A percentile compares a stretch with the other conserved stretches of the same genome.
Conservation (phyloP, 2,797 vertebrate species). For the Parambassis ranga region DNA sequence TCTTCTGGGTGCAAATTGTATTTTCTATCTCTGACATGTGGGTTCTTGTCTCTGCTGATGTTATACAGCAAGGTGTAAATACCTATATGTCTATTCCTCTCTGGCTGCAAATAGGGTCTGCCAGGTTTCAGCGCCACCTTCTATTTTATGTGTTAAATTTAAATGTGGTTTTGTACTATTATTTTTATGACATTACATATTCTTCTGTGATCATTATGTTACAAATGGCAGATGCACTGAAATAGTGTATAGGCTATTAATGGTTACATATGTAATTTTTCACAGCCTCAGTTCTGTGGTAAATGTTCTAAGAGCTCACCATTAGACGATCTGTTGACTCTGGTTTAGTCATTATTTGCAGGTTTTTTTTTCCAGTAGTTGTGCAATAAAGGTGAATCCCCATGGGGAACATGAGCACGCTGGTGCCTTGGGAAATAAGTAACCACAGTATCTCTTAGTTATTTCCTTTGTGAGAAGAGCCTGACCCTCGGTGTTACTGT, state of each 20-base stretch:
- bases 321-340: constrained; percentile 7
- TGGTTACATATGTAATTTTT: not conserved
- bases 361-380: constrained; percentile 25
- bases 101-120: no score
- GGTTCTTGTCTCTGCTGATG: no score
- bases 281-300: constrained; percentile 1
- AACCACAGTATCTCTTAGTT: constrained; percentile 36
- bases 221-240: not conserved
- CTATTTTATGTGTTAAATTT: no score
- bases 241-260: constrained; percentile 5
- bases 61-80: no score
- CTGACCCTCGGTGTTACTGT: constrained; percentile 5
- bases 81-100: no score
- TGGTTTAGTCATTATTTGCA: constrained; percentile 40
- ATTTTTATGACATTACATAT: no score
- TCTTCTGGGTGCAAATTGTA: no score
- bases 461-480: constrained; percentile 27
- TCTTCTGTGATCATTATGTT: no score
- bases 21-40: not conserved
- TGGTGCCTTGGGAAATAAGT: constrained; percentile 61
- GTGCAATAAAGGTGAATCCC: constrained; percentile 42
- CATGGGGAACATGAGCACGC: constrained; percentile 10
- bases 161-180: no score
- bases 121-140: no score
- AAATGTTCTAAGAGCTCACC: not conserved